A percentile compares a stretch with the other conserved stretches of the same genome.
Conservation (phyloP, 2,113 vertebrate species). For the Electrona antarctica region DNA sequence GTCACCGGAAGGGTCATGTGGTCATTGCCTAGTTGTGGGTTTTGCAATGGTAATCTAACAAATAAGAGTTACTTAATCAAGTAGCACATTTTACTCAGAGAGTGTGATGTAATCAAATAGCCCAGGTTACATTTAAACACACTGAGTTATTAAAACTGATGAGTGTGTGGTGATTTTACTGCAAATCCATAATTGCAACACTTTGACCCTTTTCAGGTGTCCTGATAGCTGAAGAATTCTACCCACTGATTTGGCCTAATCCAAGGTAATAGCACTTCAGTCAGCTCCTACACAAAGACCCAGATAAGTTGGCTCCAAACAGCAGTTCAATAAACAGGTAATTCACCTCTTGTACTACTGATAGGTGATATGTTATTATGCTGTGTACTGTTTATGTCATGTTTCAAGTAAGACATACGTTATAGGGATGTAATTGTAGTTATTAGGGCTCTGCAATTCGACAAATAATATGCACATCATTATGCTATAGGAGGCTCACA, state of each 20-base stretch:
- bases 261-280: slow-evolving; percentile 42
- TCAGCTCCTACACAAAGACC: slow-evolving; percentile 42
- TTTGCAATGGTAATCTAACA: too few relatives aligned
- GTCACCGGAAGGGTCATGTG: too few relatives aligned
- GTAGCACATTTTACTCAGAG: too few relatives aligned
- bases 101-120: too few relatives aligned
- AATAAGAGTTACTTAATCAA: too few relatives aligned
- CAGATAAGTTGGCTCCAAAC: slow-evolving; percentile 43
- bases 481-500: not conserved
- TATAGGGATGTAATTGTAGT: not conserved
- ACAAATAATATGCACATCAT: slow-evolving; percentile 8
- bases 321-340: slow-evolving; percentile 60
- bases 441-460: not conserved
- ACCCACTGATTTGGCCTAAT: slow-evolving; percentile 17
- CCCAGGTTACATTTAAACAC: too few relatives aligned
- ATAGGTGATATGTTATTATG: slow-evolving; percentile 18
- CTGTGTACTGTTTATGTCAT: not conserved
- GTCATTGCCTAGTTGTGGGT: too few relatives aligned
- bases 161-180: too few relatives aligned
- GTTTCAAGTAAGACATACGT: not conserved
- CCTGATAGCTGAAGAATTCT: slow-evolving; percentile 58
- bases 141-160: too few relatives aligned
- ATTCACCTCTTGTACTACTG: slow-evolving; percentile 26
- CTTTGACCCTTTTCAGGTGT: slow-evolving; percentile 68
- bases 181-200: not conserved